A percentile compares a stretch with the other conserved stretches of the same genome.
Conservation (phyloP, 2,113 vertebrate genomes). For the Platichthys stellatus region DNA sequence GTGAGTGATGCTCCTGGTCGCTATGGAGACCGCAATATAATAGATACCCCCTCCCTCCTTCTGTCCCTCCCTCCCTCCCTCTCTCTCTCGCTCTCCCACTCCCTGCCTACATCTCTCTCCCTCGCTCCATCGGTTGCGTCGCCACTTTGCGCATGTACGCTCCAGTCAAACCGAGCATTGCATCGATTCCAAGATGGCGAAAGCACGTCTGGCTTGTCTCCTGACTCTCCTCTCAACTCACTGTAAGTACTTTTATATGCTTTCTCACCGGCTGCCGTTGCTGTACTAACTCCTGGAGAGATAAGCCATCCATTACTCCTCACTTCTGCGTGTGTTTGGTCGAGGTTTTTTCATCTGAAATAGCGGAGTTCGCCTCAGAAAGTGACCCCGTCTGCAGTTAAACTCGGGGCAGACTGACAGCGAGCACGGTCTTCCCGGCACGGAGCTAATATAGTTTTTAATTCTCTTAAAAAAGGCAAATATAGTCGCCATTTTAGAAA, state of each 20-base stretch:
- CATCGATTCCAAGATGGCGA: slow-evolving; percentile 86
- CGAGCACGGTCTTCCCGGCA: background rate
- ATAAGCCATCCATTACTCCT: background rate
- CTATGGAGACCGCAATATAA: slow-evolving; percentile 77
- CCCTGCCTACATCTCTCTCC: slow-evolving; percentile 44
- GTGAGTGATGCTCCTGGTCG: slow-evolving; percentile 79
- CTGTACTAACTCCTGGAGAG: background rate
- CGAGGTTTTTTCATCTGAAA: slow-evolving; percentile 2
- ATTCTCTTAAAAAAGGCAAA: slow-evolving; percentile 6
- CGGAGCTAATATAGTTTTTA: slow-evolving; percentile 8
- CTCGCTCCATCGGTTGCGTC: slow-evolving; percentile 52
- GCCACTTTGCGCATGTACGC: slow-evolving; percentile 83
- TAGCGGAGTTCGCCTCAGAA: slow-evolving; percentile 11
- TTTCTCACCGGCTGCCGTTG: background rate
- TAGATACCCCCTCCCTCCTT: slow-evolving; percentile 16
- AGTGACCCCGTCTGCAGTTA: slow-evolving; percentile 39
- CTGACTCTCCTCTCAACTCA: slow-evolving; percentile 82
- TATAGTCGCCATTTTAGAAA: slow-evolving; percentile 46
- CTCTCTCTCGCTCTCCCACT: slow-evolving; percentile 29
- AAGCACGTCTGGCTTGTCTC: slow-evolving; percentile 79
- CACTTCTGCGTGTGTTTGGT: slow-evolving; percentile 29
- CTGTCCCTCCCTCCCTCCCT: background rate
- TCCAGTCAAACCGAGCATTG: slow-evolving; percentile 69
- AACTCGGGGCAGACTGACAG: slow-evolving; percentile 40
- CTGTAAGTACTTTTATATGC: slow-evolving; percentile 76